These are phyloP conservation scores for Epinephelus moara DNA, from an alignment of 2,113 vertebrate species.

Conservation along the genomic window DNA sequence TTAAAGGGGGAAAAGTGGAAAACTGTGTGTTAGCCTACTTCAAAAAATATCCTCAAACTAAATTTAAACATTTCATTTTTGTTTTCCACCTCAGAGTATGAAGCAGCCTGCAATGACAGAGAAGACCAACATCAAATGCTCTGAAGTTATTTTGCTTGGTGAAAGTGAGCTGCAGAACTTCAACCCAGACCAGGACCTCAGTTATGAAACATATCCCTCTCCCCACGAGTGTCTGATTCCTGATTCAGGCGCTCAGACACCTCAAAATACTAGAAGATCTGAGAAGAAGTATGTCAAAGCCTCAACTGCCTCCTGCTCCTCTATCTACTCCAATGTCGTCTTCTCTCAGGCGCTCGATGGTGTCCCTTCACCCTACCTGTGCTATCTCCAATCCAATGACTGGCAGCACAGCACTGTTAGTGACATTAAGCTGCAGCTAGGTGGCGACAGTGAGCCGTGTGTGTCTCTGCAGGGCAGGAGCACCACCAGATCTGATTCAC, in stretches of 20 bases:
- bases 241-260: background rate
- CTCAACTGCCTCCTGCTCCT: background rate
- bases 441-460: slow-evolving; percentile 4
- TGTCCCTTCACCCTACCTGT: background rate
- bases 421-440: slow-evolving; percentile 7
- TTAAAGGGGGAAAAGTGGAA: background rate
- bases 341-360: background rate
- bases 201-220: background rate
- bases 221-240: background rate
- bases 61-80: background rate
- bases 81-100: slow-evolving; percentile 23
- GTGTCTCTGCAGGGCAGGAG: background rate
- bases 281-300: background rate
- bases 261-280: background rate
- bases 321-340: slow-evolving; percentile 26
- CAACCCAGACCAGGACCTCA: background rate
- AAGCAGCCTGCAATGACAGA: background rate
- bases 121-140: slow-evolving; percentile 8
- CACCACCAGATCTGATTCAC: background rate
- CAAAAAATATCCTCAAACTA: background rate
- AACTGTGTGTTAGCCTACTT: background rate
- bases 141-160: slow-evolving; percentile 39
- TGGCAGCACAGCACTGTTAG: background rate
- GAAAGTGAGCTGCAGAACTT: slow-evolving; percentile 2
- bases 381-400: background rate